A percentile compares a stretch with the other conserved stretches of the same genome.
These are phyloP conservation scores for Bombus difficillimus DNA, from an alignment of 1,140 invertebrate species.

Conservation along the genomic window DNA sequence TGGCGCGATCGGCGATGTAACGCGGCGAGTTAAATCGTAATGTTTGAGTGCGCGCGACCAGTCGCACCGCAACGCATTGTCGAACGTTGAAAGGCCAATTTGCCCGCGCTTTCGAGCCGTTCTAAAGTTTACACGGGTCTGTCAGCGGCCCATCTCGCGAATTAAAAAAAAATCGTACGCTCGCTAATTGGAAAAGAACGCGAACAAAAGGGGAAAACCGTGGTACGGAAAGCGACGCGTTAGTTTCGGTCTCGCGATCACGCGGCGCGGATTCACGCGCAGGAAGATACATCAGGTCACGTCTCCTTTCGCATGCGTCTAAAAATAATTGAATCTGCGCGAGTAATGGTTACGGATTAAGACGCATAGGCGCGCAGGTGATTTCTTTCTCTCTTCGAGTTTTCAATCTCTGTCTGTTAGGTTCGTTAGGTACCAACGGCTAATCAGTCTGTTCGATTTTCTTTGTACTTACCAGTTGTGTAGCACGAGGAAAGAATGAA, in stretches of 20 bases:
- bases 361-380: neutral
- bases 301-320: neutral
- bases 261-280: neutral
- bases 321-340: neutral
- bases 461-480: neutral
- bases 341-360: constrained; percentile 14
- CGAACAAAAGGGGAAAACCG: neutral
- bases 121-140: neutral
- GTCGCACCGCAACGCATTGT: neutral
- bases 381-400: neutral
- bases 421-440: neutral
- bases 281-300: constrained; percentile 5
- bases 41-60: constrained; percentile 7
- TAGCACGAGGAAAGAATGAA: neutral
- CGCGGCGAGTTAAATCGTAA: constrained; percentile 23
- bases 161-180: constrained; percentile 1
- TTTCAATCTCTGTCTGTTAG: neutral
- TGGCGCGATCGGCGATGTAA: neutral
- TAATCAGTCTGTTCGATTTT: neutral
- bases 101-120: neutral
- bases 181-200: constrained; percentile 25
- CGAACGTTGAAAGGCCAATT: constrained; percentile 14
- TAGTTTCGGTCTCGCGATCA: constrained; percentile 1
- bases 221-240: neutral
- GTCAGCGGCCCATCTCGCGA: neutral